Evolutionary conservation across 2,113 vertebrate genomes (phyloP), one percentile per base, ranked within the genome.

Genomic region (Panurus biarmicus): DNA sequence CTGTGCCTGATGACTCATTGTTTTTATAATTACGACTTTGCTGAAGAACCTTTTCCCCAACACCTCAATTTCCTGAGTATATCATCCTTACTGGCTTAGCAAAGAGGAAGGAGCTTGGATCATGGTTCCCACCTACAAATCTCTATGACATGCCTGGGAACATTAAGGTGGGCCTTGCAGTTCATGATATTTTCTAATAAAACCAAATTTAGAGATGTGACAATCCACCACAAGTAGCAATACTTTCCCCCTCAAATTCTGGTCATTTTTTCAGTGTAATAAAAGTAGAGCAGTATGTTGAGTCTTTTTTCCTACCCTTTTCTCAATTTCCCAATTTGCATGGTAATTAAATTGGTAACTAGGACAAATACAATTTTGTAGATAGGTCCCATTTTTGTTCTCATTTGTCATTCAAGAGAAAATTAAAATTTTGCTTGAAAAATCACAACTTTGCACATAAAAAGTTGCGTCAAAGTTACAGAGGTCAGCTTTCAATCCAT

Each of bases 71-170:
- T 93, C 67, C 75, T 18, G 25, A 61, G n/a, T 90, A 51, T 76
- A 79, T 95, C 50, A 76, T 73, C 87, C 92, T 91, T 88, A 80
- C 80, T 92, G 90, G 79, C 72, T 86, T 84, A 93, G 79, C 69
- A 81, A 83, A 83, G 47, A 88, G 76, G 58, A 86, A 44, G 64
- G 64, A 93, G 19, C 71, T 70, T 85, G 75, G 51, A 54, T 83
- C 58, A 29, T 75, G 29, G 26, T 83, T 54, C 29, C 60, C 21
- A 71, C 67, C 50, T 80, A 51, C 71, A 92, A 62, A 88, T 80
- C 60, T 80, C 48, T 88, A 7, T 76, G 81, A 88, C 84, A 67
- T 90, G 51, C 60, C 56, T 81, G 50, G 33, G 56, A 86, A 73
- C 29, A 19, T 82, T 75, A 45, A 92, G 79, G 53, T 3, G 3